phyloP scores from a whole-genome alignment of 2,113 vertebrate genomes.

The Myrmophylax atrothorax region DNA sequence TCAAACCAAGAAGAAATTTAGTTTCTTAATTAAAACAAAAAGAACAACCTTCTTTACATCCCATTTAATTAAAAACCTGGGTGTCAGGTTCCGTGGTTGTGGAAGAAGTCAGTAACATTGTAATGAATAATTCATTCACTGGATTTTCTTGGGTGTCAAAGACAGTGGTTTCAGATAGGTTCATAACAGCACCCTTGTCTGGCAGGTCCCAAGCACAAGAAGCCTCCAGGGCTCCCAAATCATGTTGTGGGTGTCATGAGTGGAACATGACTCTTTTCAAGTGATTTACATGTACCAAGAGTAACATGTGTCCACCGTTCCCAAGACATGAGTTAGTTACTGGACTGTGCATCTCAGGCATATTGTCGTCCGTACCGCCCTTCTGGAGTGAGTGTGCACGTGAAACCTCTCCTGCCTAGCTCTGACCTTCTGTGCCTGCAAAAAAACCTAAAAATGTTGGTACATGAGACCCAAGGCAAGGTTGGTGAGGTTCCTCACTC shows the following conservation, averaged over 20 bases:
- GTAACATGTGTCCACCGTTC: background rate
- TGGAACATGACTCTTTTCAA: background rate
- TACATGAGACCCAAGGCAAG: background rate
- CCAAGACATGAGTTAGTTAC: background rate
- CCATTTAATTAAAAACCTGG: slow-evolving; percentile 12
- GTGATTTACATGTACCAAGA: background rate
- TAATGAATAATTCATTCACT: background rate
- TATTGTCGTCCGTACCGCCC: background rate
- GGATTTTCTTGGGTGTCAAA: background rate
- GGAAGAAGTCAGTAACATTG: background rate
- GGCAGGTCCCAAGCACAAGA: background rate
- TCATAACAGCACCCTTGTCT: background rate
- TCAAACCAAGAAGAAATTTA: slow-evolving; percentile 12
- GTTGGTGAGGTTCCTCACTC: rapidly evolving
- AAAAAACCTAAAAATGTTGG: background rate
- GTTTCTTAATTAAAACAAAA: background rate
- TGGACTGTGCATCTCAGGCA: background rate
- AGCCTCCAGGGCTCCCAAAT: background rate
- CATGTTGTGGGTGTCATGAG: background rate
- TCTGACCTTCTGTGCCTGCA: background rate
- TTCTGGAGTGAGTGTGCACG: rapidly evolving
- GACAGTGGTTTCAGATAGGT: background rate
- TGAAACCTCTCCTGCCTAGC: background rate
- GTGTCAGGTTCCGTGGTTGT: slow-evolving; percentile 3
- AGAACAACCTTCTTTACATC: background rate